A percentile compares a stretch with the other conserved stretches of the same genome.
These are phyloP conservation scores for Clupea harengus DNA, from an alignment of 2,113 vertebrate species.

Conservation along the genomic window DNA sequence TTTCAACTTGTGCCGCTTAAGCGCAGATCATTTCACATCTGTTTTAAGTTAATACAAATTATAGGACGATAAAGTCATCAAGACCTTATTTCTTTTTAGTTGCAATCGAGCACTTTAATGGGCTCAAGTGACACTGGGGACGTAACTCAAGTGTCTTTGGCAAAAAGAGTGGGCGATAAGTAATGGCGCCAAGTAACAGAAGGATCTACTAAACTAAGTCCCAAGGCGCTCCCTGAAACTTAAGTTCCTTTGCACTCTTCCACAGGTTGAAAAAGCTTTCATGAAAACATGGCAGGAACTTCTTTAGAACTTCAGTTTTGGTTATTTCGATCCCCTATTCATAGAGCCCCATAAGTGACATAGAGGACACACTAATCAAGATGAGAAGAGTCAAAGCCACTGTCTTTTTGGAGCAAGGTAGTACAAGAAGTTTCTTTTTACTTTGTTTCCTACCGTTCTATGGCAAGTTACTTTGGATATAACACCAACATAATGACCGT, in stretches of 20 bases:
- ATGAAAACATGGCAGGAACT: neutral
- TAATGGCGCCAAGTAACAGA: neutral
- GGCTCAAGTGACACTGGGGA: neutral
- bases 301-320: neutral
- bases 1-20: neutral
- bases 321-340: neutral
- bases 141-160: neutral
- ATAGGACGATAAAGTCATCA: neutral
- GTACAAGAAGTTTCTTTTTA: no score
- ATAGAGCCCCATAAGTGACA: neutral
- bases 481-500: no score
- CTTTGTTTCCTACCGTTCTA: no score
- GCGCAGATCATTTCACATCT: constrained; percentile 10
- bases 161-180: neutral
- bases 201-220: neutral
- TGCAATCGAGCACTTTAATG: neutral
- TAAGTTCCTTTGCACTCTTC: neutral
- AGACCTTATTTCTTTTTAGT: neutral
- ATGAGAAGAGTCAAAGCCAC: neutral
- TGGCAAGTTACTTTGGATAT: no score
- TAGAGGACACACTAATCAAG: no score
- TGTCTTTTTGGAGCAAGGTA: neutral
- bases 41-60: neutral
- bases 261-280: neutral
- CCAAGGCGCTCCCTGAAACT: neutral